phyloP scores from a whole-genome alignment of 2,888 invertebrate genomes.

The Lycocerus yunnanus region DNA sequence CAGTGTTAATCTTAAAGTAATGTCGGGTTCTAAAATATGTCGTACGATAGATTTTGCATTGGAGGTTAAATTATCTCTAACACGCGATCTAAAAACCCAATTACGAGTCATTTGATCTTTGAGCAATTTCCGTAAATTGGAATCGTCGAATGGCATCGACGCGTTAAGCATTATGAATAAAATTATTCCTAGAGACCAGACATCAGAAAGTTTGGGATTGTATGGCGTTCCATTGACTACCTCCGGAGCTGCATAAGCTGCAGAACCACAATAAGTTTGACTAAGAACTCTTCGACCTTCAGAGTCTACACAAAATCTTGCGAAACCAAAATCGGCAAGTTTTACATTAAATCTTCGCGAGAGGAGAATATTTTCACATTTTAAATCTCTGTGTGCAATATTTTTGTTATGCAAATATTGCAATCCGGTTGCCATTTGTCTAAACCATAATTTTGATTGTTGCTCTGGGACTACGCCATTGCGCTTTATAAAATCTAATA shows the following conservation, averaged over 20 bases:
- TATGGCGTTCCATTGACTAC: constrained; percentile 88
- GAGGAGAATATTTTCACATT: constrained; percentile 88
- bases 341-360: constrained; percentile 87
- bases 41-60: constrained; percentile 78
- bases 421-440: constrained; percentile 82
- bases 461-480: constrained; percentile 78
- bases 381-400: constrained; percentile 90
- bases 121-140: constrained; percentile 78
- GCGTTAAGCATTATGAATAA: constrained; percentile 93
- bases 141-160: constrained; percentile 93
- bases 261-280: constrained; percentile 94
- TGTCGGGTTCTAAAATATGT: constrained; percentile 83
- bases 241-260: constrained; percentile 95
- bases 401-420: constrained; percentile 83
- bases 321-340: constrained; percentile 93
- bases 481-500: constrained; percentile 81
- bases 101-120: constrained; percentile 82
- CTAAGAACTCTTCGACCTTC: constrained; percentile 79
- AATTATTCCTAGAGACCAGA: constrained; percentile 92
- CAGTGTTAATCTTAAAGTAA: constrained; percentile 74
- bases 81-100: constrained; percentile 74
- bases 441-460: constrained; percentile 82
- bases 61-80: constrained; percentile 70
- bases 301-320: constrained; percentile 76
- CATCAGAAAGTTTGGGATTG: constrained; percentile 86